phyloP scores from a whole-genome alignment of 1,140 invertebrate species.

The Atta cephalotes region DNA sequence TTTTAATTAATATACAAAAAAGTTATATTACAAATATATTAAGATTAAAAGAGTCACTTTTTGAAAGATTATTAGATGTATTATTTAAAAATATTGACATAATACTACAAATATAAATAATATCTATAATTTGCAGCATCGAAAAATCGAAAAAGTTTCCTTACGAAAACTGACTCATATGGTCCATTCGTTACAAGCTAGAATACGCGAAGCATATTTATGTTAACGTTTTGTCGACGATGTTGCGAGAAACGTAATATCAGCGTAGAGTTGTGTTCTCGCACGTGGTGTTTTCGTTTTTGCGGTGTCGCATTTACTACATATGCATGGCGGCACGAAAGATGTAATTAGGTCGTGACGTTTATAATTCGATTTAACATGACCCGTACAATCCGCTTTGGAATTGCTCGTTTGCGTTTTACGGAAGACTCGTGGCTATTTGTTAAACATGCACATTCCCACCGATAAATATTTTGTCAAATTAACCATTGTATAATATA shows the following conservation, averaged over 20 bases:
- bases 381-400: conserved; percentile 50
- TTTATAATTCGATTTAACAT: conserved; percentile 62
- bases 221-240: conserved; percentile 58
- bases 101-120: background rate
- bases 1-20: background rate
- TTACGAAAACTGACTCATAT: background rate
- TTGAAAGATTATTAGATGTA: background rate
- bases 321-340: conserved; percentile 59
- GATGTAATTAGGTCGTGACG: conserved; percentile 61
- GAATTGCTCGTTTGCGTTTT: conserved; percentile 56
- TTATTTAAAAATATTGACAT: conserved; percentile 5
- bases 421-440: conserved; percentile 29
- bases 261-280: conserved; percentile 44
- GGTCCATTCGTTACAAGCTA: conserved; percentile 44
- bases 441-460: conserved; percentile 27
- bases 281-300: conserved; percentile 57
- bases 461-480: conserved; percentile 44
- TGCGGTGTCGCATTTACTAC: conserved; percentile 51
- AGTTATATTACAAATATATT: background rate
- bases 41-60: background rate
- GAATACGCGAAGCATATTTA: conserved; percentile 60
- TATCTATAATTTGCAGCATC: background rate
- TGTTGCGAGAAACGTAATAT: conserved; percentile 60
- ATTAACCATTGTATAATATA: background rate
- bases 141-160: conserved; percentile 14